phyloP scores from a whole-genome alignment of 2,797 vertebrate species.

The Danio tinwini region DNA sequence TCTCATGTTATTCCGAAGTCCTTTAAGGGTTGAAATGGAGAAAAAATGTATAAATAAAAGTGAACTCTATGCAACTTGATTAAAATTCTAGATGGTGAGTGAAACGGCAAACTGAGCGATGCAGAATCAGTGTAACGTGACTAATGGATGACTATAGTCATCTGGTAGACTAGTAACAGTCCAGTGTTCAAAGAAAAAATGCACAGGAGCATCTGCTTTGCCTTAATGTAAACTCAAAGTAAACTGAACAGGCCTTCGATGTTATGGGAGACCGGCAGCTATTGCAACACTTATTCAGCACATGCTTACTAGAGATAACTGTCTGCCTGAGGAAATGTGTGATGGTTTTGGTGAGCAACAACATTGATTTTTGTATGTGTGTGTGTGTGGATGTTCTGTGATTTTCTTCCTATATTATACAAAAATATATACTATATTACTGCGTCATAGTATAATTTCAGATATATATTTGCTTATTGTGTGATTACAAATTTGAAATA shows the following conservation, averaged over 20 bases:
- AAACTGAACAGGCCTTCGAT: neutral
- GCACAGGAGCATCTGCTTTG: conserved; percentile 2
- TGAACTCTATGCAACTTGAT: neutral
- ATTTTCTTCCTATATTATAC: neutral
- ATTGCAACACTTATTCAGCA: conserved; percentile 19
- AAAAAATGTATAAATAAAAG: neutral
- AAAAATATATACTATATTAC: too few relatives aligned
- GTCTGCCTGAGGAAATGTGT: neutral
- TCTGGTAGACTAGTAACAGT: conserved; percentile 17
- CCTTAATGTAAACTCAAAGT: neutral
- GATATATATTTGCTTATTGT: too few relatives aligned
- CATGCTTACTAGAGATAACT: conserved; percentile 1
- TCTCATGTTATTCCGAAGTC: conserved; percentile 36
- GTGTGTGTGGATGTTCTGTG: neutral
- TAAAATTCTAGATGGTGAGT: neutral
- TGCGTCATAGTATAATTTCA: too few relatives aligned
- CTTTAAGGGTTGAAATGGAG: conserved; percentile 20
- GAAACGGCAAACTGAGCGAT: conserved; percentile 4
- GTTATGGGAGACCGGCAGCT: conserved; percentile 21
- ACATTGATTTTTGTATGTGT: neutral
- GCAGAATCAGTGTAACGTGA: conserved; percentile 12
- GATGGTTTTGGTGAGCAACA: conserved; percentile 1
- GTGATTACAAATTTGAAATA: too few relatives aligned
- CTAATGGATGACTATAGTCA: neutral
- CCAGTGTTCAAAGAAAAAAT: neutral